Conservation (phyloP, 2,113 vertebrate genomes). For the Ameiurus melas region DNA sequence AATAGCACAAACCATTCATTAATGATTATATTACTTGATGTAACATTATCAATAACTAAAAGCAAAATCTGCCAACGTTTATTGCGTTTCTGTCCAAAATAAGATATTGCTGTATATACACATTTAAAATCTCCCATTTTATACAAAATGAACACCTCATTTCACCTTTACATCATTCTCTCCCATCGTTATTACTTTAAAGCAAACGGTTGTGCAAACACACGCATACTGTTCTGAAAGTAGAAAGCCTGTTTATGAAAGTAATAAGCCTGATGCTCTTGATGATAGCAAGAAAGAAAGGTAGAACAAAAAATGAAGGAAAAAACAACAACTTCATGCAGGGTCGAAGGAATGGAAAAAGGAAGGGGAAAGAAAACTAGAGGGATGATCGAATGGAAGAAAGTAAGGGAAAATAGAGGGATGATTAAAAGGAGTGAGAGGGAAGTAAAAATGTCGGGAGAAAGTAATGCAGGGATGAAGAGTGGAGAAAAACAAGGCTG, state of each 20-base stretch:
- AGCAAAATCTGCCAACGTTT: conserved; percentile 14
- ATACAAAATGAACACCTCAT: not conserved
- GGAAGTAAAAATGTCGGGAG: not conserved
- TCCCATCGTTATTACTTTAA: not conserved
- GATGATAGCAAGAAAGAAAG: not conserved
- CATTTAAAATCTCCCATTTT: not conserved
- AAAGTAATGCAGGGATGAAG: not conserved
- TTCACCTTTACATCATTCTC: not conserved
- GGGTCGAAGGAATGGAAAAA: not conserved
- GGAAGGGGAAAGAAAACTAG: not conserved
- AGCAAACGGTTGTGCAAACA: not conserved
- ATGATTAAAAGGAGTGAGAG: not conserved
- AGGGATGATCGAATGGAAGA: not conserved
- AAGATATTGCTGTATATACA: conserved; percentile 13
- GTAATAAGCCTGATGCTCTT: no score
- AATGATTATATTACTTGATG: not conserved
- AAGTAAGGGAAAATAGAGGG: not conserved
- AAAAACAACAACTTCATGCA: not conserved
- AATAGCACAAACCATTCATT: not conserved
- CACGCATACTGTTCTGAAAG: not conserved
- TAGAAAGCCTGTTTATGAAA: no score
- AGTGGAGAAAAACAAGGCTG: not conserved
- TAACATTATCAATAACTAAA: not conserved
- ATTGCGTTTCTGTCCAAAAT: conserved; percentile 5
- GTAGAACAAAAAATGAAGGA: not conserved